phyloP scores from a whole-genome alignment of 2,113 vertebrate genomes.

The Tupaia chinensis region DNA sequence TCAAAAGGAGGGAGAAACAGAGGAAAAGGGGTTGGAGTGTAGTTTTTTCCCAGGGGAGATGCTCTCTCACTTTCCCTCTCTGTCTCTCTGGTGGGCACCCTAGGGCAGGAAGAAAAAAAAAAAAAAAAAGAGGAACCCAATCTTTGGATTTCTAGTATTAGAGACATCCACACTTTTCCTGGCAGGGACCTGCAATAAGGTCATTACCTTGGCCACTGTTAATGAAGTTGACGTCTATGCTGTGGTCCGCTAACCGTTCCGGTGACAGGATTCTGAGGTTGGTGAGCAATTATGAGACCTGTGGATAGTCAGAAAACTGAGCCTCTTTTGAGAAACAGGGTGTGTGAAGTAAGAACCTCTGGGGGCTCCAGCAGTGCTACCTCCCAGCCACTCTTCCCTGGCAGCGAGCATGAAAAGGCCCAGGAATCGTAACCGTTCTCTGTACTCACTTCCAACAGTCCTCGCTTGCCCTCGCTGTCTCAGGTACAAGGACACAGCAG shows the following conservation, averaged over 20 bases:
- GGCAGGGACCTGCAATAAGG: neutral
- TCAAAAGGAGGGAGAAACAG: no score
- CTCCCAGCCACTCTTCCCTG: neutral
- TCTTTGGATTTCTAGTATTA: neutral
- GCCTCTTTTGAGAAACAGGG: neutral
- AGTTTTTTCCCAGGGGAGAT: no score
- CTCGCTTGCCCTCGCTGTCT: neutral
- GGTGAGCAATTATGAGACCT: neutral
- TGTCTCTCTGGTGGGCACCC: no score
- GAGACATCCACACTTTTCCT: neutral
- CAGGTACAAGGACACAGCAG: neutral
- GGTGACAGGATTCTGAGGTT: neutral
- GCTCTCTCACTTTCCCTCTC: no score
- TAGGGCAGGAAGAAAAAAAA: no score
- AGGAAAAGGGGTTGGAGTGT: no score
- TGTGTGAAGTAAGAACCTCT: neutral
- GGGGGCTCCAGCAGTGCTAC: rapidly evolving
- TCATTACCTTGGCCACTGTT: neutral
- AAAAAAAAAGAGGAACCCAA: neutral
- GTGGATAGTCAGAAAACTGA: neutral
- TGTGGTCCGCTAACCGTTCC: neutral
- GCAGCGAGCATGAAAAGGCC: neutral
- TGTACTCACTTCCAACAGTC: neutral
- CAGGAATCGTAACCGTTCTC: neutral
- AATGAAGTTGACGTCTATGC: neutral